These are phyloP conservation scores for Hypselothyrea guttata DNA, from an alignment of 2,888 invertebrate species.

Conservation along the genomic window DNA sequence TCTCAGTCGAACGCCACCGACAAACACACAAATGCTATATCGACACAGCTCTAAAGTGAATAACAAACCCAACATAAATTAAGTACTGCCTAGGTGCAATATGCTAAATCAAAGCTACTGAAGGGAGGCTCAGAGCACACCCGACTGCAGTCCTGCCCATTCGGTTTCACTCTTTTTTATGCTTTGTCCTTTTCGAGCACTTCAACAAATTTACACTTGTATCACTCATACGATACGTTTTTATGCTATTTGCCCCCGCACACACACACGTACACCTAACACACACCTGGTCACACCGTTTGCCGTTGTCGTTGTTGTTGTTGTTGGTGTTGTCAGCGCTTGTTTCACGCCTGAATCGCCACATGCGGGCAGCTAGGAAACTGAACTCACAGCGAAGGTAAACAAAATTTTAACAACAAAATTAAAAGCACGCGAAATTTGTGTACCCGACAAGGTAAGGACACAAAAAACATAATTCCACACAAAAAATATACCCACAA, in stretches of 20 bases:
- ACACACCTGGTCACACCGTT: constrained; percentile 19
- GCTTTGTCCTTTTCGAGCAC: constrained; percentile 54
- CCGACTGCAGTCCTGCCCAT: neutral
- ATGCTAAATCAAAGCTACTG: no score
- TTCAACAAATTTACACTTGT: constrained; percentile 74
- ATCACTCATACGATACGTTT: constrained; percentile 69
- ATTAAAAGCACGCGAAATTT: constrained; percentile 57
- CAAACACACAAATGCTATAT: no score
- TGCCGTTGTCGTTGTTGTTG: constrained; percentile 20
- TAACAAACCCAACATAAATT: no score
- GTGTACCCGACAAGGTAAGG: constrained; percentile 30
- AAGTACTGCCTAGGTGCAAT: no score
- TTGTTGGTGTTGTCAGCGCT: constrained; percentile 53
- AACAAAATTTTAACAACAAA: constrained; percentile 57
- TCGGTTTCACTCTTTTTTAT: constrained; percentile 24
- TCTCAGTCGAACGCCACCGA: no score
- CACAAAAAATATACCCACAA: neutral
- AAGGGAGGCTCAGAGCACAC: no score
- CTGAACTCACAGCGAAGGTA: constrained; percentile 19
- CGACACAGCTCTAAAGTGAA: no score
- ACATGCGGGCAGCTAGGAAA: constrained; percentile 35
- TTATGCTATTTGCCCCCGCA: constrained; percentile 31
- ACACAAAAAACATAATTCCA: constrained; percentile 15
- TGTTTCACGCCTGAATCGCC: constrained; percentile 55
- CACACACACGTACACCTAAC: constrained; percentile 5